A percentile compares a stretch with the other conserved stretches of the same genome.
Evolutionary conservation across 2,113 vertebrate genomes (phyloP).

Genomic region (Equus przewalskii): DNA sequence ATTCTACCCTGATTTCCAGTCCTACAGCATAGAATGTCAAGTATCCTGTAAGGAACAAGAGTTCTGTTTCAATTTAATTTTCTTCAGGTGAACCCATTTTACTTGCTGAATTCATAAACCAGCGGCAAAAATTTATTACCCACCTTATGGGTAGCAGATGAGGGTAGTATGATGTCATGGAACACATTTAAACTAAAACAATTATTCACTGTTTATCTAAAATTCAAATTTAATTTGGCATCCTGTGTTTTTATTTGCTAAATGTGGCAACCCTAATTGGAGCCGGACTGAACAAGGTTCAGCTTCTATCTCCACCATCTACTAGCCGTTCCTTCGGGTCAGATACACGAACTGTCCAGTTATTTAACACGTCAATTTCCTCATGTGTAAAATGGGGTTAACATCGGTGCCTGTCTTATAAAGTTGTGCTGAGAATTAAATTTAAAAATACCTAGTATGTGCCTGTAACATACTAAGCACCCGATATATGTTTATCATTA

Average conservation of each 20-base stretch:
- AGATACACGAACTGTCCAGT: background rate
- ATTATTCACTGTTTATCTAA: background rate
- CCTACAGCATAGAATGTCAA: background rate
- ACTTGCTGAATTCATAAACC: slow-evolving; percentile 2
- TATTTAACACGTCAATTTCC: background rate
- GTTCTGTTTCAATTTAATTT: background rate
- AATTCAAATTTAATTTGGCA: background rate
- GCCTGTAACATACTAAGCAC: background rate
- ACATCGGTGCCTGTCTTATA: background rate
- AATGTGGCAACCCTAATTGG: background rate
- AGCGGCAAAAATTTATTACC: background rate
- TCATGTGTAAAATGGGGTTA: background rate
- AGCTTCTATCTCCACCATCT: background rate
- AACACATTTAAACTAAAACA: background rate
- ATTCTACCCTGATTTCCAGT: background rate
- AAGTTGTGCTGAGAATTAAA: background rate
- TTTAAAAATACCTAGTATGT: background rate
- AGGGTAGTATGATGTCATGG: background rate
- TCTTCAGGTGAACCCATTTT: slow-evolving; percentile 18
- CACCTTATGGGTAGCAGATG: background rate
- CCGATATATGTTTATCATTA: background rate
- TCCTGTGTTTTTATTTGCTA: background rate
- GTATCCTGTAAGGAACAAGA: background rate
- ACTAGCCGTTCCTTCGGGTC: background rate
- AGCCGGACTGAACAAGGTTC: background rate